Conservation (phyloP, 1,140 invertebrate genomes). For the Zophobas atratus region DNA sequence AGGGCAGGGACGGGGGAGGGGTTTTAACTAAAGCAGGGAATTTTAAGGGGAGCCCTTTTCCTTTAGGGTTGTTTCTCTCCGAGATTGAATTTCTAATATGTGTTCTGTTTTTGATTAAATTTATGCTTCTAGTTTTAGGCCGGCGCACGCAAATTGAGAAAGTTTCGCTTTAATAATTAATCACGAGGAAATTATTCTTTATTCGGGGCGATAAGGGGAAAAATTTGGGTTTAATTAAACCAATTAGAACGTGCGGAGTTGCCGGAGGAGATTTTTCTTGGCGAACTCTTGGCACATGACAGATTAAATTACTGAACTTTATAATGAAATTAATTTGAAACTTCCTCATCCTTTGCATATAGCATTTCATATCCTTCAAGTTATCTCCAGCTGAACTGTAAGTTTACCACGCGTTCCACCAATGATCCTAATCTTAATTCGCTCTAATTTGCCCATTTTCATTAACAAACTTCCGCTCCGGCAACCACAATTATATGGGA, state of each 20-base stretch:
- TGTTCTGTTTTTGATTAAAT: constrained; percentile 68
- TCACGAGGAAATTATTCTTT: constrained; percentile 1
- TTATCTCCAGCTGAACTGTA: constrained; percentile 46
- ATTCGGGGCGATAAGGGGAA: neutral
- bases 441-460: constrained; percentile 28
- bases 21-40: constrained; percentile 56
- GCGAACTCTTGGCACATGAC: constrained; percentile 63
- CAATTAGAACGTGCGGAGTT: constrained; percentile 29
- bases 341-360: constrained; percentile 63
- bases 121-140: constrained; percentile 64
- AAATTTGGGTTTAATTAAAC: neutral
- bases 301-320: constrained; percentile 64
- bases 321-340: constrained; percentile 65
- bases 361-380: constrained; percentile 63
- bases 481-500: no score
- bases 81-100: constrained; percentile 69
- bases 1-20: constrained; percentile 14
- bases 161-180: constrained; percentile 54
- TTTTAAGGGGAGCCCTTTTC: constrained; percentile 62
- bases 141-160: constrained; percentile 48
- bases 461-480: neutral
- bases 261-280: constrained; percentile 51
- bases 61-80: constrained; percentile 62
- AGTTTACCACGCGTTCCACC: constrained; percentile 20
- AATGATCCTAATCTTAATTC: constrained; percentile 12